Evolutionary conservation across 2,888 invertebrate genomes (phyloP).

Genomic region (Pollenia labialis): DNA sequence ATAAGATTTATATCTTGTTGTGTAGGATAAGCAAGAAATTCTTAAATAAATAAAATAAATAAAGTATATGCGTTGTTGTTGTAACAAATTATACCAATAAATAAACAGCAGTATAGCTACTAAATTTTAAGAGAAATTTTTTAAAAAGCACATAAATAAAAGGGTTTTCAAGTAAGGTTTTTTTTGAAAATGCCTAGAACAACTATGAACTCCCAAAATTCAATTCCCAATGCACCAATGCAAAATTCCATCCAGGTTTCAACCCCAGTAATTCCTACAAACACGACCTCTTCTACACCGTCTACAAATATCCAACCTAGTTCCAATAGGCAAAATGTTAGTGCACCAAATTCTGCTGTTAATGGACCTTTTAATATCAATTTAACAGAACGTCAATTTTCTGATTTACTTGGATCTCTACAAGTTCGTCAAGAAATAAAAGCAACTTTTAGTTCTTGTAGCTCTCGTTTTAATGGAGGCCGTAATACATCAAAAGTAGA

Average conservation of each 20-base stretch:
- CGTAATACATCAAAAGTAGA: constrained; percentile 45
- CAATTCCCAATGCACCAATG: neutral
- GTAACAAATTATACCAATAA: too few species aligned
- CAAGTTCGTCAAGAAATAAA: constrained; percentile 9
- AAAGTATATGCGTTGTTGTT: too few species aligned
- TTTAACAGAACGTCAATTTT: constrained; percentile 34
- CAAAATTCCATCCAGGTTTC: neutral
- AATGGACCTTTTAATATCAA: neutral
- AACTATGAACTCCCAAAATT: constrained; percentile 2
- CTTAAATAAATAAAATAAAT: too few species aligned
- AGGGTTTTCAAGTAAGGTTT: too few species aligned
- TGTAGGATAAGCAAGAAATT: too few species aligned
- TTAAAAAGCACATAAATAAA: too few species aligned
- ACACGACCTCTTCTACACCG: neutral
- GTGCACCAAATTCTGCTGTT: neutral
- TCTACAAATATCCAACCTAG: neutral
- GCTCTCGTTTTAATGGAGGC: constrained; percentile 57
- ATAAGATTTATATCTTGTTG: too few species aligned
- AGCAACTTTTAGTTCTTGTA: constrained; percentile 40
- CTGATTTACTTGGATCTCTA: neutral
- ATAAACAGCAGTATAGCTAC: too few species aligned
- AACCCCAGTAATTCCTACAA: neutral
- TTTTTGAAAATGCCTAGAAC: constrained; percentile 23
- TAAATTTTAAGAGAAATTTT: too few species aligned
- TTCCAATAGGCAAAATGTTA: neutral